Percentiles rank a stretch among this genome's conserved stretches.
These are phyloP conservation scores for Oncorhynchus masou DNA, from an alignment of 2,113 vertebrate species.

Conservation along the genomic window DNA sequence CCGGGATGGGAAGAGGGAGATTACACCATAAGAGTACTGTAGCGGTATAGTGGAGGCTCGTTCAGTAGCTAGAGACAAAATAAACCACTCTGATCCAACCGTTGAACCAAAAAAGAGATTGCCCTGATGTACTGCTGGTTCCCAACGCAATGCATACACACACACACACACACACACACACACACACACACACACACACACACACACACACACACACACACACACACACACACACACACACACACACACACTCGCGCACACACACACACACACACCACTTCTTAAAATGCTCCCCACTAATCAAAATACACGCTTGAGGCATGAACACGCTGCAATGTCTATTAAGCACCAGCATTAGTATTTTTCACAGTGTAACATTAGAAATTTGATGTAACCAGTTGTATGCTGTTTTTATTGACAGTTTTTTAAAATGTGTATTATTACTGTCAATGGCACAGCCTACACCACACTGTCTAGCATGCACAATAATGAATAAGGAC, in stretches of 20 bases:
- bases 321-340: background rate
- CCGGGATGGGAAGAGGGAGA: background rate
- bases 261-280: too few species aligned
- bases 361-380: too few species aligned
- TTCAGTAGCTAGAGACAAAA: background rate
- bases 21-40: constrained; percentile 1
- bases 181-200: too few species aligned
- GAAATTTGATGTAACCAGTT: too few species aligned
- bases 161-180: too few species aligned
- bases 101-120: background rate
- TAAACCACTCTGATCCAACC: constrained; percentile 9
- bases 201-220: too few species aligned
- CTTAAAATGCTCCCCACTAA: too few species aligned
- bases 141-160: background rate
- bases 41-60: background rate
- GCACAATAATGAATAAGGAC: background rate
- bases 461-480: background rate
- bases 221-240: too few species aligned
- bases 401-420: too few species aligned
- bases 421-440: background rate
- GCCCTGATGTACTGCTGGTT: background rate
- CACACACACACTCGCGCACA: too few species aligned
- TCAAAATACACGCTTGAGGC: background rate
- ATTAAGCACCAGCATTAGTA: background rate
- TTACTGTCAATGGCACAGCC: background rate